phyloP scores from a whole-genome alignment of 2,797 vertebrate genomes.

The Botia kubotai region DNA sequence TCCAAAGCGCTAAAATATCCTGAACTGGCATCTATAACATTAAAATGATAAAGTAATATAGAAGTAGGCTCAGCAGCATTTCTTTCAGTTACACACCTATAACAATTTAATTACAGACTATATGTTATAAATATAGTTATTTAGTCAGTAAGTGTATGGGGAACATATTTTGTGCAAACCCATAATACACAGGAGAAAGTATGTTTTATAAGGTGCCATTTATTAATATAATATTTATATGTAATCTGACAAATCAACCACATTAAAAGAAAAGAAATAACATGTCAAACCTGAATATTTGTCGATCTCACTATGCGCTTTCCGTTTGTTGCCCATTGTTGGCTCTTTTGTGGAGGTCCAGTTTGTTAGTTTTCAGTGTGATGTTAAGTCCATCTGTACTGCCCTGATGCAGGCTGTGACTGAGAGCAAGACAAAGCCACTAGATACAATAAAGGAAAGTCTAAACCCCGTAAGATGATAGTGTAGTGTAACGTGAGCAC shows the following conservation, averaged over 20 bases:
- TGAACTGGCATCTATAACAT: constrained; percentile 85
- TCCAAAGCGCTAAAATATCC: constrained; percentile 87
- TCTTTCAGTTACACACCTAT: constrained; percentile 6
- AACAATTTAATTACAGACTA: not conserved
- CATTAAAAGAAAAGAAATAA: constrained; percentile 53
- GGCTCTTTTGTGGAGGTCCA: constrained; percentile 62
- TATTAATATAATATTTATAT: not conserved
- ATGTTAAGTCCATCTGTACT: constrained; percentile 59
- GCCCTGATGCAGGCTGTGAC: constrained; percentile 27
- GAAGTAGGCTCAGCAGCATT: not conserved
- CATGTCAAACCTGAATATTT: constrained; percentile 91
- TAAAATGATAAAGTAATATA: constrained; percentile 21
- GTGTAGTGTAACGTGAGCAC: constrained; percentile 5
- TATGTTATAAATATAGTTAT: not conserved
- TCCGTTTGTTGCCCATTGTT: constrained; percentile 63
- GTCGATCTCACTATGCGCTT: constrained; percentile 79
- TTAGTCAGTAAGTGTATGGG: too few species aligned
- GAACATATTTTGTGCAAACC: too few species aligned
- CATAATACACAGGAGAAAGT: too few species aligned
- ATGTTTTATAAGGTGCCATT: too few species aligned
- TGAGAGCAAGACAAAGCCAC: constrained; percentile 10
- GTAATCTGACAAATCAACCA: not conserved
- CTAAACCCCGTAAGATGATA: constrained; percentile 13
- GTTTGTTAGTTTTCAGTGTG: constrained; percentile 56
- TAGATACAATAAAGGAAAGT: constrained; percentile 18